Conservation (phyloP, 2,888 invertebrate genomes). For the Leptarthrus brevirostris region DNA sequence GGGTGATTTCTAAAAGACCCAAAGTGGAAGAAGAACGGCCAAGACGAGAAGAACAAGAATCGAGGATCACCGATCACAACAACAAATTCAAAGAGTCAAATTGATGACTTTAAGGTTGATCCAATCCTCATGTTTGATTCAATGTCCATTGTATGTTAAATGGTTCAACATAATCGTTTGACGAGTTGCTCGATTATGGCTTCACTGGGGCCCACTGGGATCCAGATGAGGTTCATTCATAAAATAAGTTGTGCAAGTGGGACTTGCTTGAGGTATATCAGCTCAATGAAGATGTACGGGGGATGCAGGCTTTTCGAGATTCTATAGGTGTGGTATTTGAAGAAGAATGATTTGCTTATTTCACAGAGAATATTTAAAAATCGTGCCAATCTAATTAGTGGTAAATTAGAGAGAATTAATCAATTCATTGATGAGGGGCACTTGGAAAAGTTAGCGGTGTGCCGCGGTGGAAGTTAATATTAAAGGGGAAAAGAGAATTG, state of each 20-base stretch:
- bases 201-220: constrained; percentile 11
- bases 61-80: not conserved
- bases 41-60: not conserved
- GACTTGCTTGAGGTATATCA: not conserved
- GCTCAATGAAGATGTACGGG: constrained; percentile 24
- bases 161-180: constrained; percentile 44
- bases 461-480: too few species aligned
- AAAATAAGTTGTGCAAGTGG: constrained; percentile 3
- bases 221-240: constrained; percentile 34
- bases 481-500: too few species aligned
- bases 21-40: not conserved
- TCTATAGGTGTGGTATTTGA: constrained; percentile 25
- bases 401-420: too few species aligned
- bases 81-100: constrained; percentile 19
- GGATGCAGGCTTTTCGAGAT: not conserved
- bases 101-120: constrained; percentile 38
- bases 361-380: too few species aligned
- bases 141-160: constrained; percentile 55
- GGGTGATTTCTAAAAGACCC: constrained; percentile 22
- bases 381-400: too few species aligned
- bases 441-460: too few species aligned
- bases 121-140: constrained; percentile 48
- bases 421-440: too few species aligned
- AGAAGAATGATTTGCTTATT: not conserved
- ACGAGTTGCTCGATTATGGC: constrained; percentile 43